phyloP scores from a whole-genome alignment of 2,797 vertebrate genomes.

The Myripristis murdjan region DNA sequence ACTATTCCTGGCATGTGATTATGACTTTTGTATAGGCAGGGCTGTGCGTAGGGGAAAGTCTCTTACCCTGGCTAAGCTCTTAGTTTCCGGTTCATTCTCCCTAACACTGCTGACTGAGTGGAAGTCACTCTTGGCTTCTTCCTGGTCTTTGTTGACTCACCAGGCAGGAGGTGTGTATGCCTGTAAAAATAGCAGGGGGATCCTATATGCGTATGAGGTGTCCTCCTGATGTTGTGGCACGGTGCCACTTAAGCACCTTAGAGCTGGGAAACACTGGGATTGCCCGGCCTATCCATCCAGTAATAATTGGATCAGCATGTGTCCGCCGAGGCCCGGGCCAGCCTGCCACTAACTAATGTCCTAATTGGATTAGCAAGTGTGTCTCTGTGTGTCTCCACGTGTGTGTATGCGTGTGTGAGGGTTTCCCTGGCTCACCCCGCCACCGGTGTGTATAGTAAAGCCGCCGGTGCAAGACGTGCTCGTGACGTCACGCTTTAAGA shows the following conservation, averaged over 20 bases:
- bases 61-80: slow-evolving; percentile 59
- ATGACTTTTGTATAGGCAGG: slow-evolving; percentile 54
- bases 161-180: slow-evolving; percentile 41
- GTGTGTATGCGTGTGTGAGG: slow-evolving; percentile 38
- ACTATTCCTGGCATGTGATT: slow-evolving; percentile 63
- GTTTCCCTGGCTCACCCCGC: slow-evolving; percentile 70
- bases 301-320: slow-evolving; percentile 81
- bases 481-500: slow-evolving; percentile 57
- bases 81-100: slow-evolving; percentile 55
- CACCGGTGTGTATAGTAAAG: slow-evolving; percentile 60
- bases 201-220: slow-evolving; percentile 78
- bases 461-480: slow-evolving; percentile 49
- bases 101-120: slow-evolving; percentile 66
- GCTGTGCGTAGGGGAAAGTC: slow-evolving; percentile 65
- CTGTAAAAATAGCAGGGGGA: slow-evolving; percentile 75
- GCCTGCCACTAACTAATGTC: slow-evolving; percentile 65
- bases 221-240: slow-evolving; percentile 65
- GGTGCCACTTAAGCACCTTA: slow-evolving; percentile 75
- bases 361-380: slow-evolving; percentile 78
- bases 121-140: slow-evolving; percentile 67
- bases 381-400: slow-evolving; percentile 18
- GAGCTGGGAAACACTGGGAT: slow-evolving; percentile 76
- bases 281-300: slow-evolving; percentile 67
- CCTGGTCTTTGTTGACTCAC: slow-evolving; percentile 74
- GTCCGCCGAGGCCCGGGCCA: slow-evolving; percentile 52